A percentile compares a stretch with the other conserved stretches of the same genome.
Conservation (phyloP, 2,113 vertebrate genomes). For the Pterophyllum scalare region DNA sequence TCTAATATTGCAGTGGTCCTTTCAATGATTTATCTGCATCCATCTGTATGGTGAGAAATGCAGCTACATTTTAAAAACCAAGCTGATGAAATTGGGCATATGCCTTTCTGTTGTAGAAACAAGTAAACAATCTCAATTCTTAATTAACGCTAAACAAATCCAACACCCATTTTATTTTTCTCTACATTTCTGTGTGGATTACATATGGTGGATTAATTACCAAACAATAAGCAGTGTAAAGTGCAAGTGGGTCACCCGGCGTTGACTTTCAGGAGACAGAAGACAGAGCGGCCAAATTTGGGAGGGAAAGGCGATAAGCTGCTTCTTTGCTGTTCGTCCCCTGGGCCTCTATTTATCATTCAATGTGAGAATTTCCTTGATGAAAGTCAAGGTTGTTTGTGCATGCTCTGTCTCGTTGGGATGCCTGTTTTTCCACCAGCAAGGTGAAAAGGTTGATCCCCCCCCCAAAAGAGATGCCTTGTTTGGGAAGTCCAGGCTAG, state of each 20-base stretch:
- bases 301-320: conserved; percentile 82
- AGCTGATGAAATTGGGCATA: conserved; percentile 53
- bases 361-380: conserved; percentile 85
- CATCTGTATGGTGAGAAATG: conserved; percentile 38
- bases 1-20: conserved; percentile 23
- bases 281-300: conserved; percentile 77
- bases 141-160: conserved; percentile 67
- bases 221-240: conserved; percentile 69
- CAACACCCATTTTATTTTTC: conserved; percentile 50
- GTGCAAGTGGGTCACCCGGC: conserved; percentile 74
- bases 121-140: conserved; percentile 57
- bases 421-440: conserved; percentile 78
- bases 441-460: conserved; percentile 82
- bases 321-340: conserved; percentile 78
- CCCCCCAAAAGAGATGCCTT: conserved; percentile 68
- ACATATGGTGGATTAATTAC: conserved; percentile 74
- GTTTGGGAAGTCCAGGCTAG: conserved; percentile 67
- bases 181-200: conserved; percentile 63
- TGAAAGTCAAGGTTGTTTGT: conserved; percentile 86
- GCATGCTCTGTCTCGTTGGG: conserved; percentile 74
- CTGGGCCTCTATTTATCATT: conserved; percentile 84
- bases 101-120: conserved; percentile 55
- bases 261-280: conserved; percentile 74
- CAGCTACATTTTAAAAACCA: conserved; percentile 26
- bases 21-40: conserved; percentile 3